Evolutionary conservation across 2,888 invertebrate species (phyloP).

Genomic region (Atethmia centrago): DNA sequence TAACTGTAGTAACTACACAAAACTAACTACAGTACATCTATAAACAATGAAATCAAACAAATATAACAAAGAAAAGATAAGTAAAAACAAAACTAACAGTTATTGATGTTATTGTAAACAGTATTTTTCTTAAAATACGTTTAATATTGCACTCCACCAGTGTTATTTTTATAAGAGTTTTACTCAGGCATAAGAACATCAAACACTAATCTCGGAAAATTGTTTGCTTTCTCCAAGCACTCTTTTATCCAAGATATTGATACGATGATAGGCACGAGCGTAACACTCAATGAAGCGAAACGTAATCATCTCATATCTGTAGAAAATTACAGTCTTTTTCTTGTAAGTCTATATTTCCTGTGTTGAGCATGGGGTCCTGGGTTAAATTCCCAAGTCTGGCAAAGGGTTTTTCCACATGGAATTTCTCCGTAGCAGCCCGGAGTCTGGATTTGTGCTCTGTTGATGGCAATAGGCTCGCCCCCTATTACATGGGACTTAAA

Average conservation of each 20-base stretch:
- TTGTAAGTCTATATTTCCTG: too few species aligned
- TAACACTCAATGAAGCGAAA: too few species aligned
- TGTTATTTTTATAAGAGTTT: constrained; percentile 11
- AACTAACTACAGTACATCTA: background rate
- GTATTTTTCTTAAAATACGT: background rate
- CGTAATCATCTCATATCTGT: too few species aligned
- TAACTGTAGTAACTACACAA: background rate
- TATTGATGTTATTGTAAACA: background rate
- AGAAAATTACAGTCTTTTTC: too few species aligned
- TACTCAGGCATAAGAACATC: background rate
- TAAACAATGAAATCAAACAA: background rate
- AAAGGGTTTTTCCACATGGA: too few species aligned
- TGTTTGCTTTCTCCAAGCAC: constrained; percentile 12
- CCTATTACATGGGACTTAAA: too few species aligned
- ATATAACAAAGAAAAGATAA: background rate
- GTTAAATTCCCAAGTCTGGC: too few species aligned
- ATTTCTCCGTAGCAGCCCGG: too few species aligned
- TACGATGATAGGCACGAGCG: too few species aligned
- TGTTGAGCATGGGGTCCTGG: too few species aligned
- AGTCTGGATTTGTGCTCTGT: too few species aligned
- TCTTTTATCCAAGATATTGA: background rate
- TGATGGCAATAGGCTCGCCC: too few species aligned
- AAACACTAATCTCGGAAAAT: constrained; percentile 7
- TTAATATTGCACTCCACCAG: constrained; percentile 10
- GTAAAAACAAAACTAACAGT: background rate